phyloP scores from a whole-genome alignment of 2,113 vertebrate species.

The Oryzias celebensis region DNA sequence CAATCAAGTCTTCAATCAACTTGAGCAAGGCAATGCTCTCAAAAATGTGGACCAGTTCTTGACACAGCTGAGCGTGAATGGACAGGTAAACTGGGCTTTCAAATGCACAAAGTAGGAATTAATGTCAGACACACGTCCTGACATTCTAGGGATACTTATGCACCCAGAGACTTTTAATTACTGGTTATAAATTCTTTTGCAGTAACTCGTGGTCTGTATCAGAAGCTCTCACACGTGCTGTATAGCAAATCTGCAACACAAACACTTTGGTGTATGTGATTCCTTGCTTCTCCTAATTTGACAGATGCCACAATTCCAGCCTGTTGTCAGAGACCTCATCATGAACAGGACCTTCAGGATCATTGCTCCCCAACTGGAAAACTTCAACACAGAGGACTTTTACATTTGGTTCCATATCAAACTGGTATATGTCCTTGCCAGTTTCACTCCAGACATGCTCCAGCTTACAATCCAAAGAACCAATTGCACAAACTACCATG shows the following conservation, averaged over 20 bases:
- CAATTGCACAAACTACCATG: slow-evolving; percentile 26
- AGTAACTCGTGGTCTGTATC: no score
- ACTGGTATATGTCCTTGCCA: slow-evolving; percentile 39
- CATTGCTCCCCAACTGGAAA: slow-evolving; percentile 24
- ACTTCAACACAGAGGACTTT: slow-evolving; percentile 4
- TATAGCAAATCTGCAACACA: no score
- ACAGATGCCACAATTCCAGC: slow-evolving; percentile 5
- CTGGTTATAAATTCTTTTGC: not conserved
- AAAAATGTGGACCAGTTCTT: slow-evolving; percentile 33
- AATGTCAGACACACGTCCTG: not conserved
- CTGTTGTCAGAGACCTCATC: slow-evolving; percentile 29
- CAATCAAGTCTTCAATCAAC: slow-evolving; percentile 22
- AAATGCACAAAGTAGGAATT: not conserved
- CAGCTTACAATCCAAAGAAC: slow-evolving; percentile 5
- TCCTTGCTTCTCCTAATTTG: not conserved
- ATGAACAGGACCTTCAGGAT: slow-evolving; percentile 56
- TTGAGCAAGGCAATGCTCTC: slow-evolving; percentile 20
- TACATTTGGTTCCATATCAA: slow-evolving; percentile 28
- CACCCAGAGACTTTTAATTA: not conserved
- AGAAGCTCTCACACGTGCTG: no score
- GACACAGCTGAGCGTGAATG: not conserved
- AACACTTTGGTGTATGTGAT: not conserved
- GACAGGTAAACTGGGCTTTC: slow-evolving; percentile 14
- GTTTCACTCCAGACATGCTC: slow-evolving; percentile 41
- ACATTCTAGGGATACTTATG: not conserved